phyloP scores from a whole-genome alignment of 2,113 vertebrate genomes.

The Lethenteron reissneri region DNA sequence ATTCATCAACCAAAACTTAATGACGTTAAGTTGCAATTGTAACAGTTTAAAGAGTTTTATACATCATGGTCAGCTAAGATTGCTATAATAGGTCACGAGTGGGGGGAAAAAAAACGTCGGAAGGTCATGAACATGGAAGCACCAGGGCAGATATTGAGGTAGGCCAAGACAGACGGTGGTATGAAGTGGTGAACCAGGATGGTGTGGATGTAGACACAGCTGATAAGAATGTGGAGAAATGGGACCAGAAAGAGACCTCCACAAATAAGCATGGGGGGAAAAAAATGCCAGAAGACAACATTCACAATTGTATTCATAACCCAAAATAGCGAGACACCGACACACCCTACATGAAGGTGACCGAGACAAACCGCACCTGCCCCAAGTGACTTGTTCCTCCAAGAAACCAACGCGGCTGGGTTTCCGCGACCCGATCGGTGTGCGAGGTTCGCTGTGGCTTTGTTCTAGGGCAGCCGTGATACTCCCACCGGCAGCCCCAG shows the following conservation, averaged over 20 bases:
- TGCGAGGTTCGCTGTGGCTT: conserved; percentile 58
- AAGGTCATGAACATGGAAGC: too few species aligned
- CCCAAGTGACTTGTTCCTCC: conserved; percentile 83
- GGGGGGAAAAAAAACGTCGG: too few species aligned
- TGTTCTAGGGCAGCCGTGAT: conserved; percentile 48
- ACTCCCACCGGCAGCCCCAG: conserved; percentile 29
- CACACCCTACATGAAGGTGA: conserved; percentile 7
- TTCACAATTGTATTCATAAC: neutral
- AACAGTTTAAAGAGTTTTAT: too few species aligned
- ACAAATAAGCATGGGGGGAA: neutral
- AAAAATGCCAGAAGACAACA: neutral
- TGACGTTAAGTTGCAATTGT: too few species aligned
- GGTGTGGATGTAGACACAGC: neutral
- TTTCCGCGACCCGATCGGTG: conserved; percentile 68
- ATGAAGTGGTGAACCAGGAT: neutral
- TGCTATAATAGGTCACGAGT: too few species aligned
- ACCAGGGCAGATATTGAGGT: too few species aligned
- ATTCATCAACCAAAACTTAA: too few species aligned
- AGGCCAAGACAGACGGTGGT: too few species aligned
- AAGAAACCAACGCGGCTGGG: conserved; percentile 88
- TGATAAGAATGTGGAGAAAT: neutral
- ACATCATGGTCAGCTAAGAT: too few species aligned
- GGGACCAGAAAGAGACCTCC: neutral
- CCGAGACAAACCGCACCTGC: conserved; percentile 35
- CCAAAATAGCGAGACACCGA: neutral